These are phyloP conservation scores for Plectus sambesii DNA, from an alignment of 1,140 invertebrate genomes.

Conservation along the genomic window DNA sequence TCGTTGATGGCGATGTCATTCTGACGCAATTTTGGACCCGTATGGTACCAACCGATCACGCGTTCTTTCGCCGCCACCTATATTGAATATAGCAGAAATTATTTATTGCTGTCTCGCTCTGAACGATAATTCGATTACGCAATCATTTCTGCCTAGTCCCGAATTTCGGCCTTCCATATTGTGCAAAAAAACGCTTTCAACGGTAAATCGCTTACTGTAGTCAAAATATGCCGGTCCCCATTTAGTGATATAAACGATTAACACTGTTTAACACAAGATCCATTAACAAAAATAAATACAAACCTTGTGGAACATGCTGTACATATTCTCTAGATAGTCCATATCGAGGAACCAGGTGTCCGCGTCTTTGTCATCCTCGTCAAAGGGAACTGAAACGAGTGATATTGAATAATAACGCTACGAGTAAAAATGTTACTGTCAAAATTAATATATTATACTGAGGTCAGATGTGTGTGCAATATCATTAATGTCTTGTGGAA, in stretches of 20 bases:
- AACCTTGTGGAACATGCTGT: conserved; percentile 96
- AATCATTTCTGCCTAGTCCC: no score
- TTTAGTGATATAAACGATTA: no score
- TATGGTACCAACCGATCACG: conserved; percentile 99
- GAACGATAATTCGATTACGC: neutral
- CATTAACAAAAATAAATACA: conserved; percentile 4
- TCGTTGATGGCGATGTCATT: conserved; percentile 99
- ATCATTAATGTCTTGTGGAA: no score
- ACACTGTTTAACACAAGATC: neutral
- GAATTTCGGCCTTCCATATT: no score
- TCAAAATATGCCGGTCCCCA: no score
- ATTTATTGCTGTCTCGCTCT: neutral
- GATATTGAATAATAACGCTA: no score
- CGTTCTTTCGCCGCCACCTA: conserved; percentile 72
- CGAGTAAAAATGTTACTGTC: no score
- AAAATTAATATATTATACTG: no score
- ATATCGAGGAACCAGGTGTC: conserved; percentile 98
- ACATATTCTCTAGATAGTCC: conserved; percentile 99
- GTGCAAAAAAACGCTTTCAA: no score
- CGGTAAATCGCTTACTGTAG: no score
- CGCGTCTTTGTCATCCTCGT: conserved; percentile 98
- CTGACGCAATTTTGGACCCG: conserved; percentile 85
- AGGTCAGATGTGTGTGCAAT: no score
- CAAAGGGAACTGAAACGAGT: conserved; percentile 76
- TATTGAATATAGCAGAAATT: conserved; percentile 12